Percentiles rank a stretch among this genome's conserved stretches.
Conservation (phyloP, 2,113 vertebrate species). For the Microcebus tavaratra region DNA sequence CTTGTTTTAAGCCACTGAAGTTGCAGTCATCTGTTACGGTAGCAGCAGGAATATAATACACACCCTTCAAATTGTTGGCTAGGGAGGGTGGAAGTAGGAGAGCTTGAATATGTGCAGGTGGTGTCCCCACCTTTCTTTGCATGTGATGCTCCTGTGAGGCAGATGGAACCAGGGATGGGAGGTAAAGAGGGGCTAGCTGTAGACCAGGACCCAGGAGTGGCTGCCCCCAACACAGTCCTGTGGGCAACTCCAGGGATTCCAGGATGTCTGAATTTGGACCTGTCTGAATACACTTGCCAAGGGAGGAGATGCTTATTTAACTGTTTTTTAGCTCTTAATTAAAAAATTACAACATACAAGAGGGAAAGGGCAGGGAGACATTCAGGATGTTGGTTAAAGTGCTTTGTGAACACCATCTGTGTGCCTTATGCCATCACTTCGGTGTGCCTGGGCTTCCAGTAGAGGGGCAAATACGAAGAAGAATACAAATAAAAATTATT, state of each 20-base stretch:
- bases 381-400: not conserved
- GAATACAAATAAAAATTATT: not conserved
- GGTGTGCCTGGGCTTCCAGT: not conserved
- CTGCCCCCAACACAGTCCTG: too few relatives aligned
- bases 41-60: not conserved
- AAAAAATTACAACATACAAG: not conserved
- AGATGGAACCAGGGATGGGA: too few relatives aligned
- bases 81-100: not conserved
- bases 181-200: not conserved
- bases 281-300: not conserved
- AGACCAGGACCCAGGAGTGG: not conserved
- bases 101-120: not conserved
- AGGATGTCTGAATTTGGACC: not conserved
- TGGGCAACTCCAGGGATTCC: not conserved
- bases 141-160: fast-evolving
- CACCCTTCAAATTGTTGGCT: not conserved
- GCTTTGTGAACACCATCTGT: not conserved
- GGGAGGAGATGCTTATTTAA: not conserved
- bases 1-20: not conserved
- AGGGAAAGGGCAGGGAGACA: not conserved
- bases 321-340: not conserved
- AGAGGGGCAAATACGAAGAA: not conserved
- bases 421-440: not conserved
- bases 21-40: not conserved
- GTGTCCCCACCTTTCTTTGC: not conserved